Percentiles rank a stretch among this genome's conserved stretches.
Conservation (phyloP, 2,113 vertebrate genomes). For the Mustela nigripes region DNA sequence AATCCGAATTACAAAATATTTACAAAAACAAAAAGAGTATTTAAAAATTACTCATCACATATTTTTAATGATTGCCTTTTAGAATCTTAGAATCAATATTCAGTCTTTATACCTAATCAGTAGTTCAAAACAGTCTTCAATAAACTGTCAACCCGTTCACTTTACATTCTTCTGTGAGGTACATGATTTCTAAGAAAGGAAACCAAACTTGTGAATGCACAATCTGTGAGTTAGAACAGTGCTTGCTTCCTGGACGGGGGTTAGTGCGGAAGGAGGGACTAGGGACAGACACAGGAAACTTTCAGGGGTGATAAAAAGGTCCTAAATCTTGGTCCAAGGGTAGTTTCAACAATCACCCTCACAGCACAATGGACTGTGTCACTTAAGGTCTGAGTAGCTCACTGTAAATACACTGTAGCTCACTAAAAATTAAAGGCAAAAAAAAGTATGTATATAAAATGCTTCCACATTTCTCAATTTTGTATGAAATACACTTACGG, state of each 20-base stretch:
- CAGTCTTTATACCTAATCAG: not conserved
- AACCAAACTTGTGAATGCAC: not conserved
- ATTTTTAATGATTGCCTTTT: not conserved
- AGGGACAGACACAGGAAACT: not conserved
- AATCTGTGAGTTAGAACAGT: not conserved
- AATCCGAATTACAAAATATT: not conserved
- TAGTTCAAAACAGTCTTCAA: not conserved
- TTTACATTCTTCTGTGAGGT: not conserved
- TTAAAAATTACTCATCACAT: not conserved
- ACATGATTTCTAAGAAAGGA: not conserved
- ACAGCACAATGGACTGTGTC: not conserved
- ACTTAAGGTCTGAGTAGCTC: not conserved
- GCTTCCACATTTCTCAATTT: not conserved
- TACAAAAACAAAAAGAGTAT: not conserved
- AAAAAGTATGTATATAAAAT: not conserved
- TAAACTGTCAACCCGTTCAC: not conserved
- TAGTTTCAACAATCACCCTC: not conserved
- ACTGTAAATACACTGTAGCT: not conserved
- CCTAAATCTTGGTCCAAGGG: not conserved
- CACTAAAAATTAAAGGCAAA: not conserved
- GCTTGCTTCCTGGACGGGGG: not conserved
- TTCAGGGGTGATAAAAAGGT: not conserved
- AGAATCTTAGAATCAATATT: not conserved
- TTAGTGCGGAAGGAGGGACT: fast-evolving
- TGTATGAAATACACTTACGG: not conserved